Evolutionary conservation across 2,888 invertebrate genomes (phyloP).

Genomic region (Cheilosia urbana): DNA sequence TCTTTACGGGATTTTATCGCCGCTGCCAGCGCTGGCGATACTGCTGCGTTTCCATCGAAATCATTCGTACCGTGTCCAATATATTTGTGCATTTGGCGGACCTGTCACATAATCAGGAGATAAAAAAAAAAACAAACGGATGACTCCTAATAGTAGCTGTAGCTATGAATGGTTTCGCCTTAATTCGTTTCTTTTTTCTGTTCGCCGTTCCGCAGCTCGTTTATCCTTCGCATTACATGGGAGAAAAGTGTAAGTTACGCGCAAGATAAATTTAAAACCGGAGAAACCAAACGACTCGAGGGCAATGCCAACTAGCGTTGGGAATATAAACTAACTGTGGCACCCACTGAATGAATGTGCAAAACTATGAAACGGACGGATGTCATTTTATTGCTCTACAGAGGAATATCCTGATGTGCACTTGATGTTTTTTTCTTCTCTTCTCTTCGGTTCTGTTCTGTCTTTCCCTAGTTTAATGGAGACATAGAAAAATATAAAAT

Average conservation of each 20-base stretch:
- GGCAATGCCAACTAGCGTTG: conserved; percentile 37
- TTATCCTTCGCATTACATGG: conserved; percentile 54
- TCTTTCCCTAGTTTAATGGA: conserved; percentile 20
- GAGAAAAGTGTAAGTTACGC: conserved; percentile 60
- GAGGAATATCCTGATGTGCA: conserved; percentile 33
- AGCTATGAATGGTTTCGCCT: conserved; percentile 41
- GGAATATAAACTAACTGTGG: not conserved
- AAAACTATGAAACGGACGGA: conserved; percentile 50
- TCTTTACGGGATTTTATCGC: conserved; percentile 51
- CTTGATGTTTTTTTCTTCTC: conserved; percentile 12
- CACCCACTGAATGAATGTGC: conserved; percentile 37
- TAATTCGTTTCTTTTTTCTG: conserved; percentile 31
- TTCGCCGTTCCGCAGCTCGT: conserved; percentile 40
- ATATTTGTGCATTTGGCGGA: conserved; percentile 57
- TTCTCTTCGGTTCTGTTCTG: not conserved
- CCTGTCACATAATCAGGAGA: conserved; percentile 58
- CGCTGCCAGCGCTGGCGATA: conserved; percentile 5
- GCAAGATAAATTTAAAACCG: conserved; percentile 48
- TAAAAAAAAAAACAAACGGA: conserved; percentile 26
- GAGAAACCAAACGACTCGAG: conserved; percentile 44
- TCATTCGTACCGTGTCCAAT: conserved; percentile 52
- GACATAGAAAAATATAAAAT: conserved; percentile 44
- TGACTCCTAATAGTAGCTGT: conserved; percentile 46
- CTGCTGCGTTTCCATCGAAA: conserved; percentile 32
- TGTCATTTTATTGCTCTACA: conserved; percentile 55